phyloP scores from a whole-genome alignment of 2,888 invertebrate species.

The Gisinianus flammeolus region DNA sequence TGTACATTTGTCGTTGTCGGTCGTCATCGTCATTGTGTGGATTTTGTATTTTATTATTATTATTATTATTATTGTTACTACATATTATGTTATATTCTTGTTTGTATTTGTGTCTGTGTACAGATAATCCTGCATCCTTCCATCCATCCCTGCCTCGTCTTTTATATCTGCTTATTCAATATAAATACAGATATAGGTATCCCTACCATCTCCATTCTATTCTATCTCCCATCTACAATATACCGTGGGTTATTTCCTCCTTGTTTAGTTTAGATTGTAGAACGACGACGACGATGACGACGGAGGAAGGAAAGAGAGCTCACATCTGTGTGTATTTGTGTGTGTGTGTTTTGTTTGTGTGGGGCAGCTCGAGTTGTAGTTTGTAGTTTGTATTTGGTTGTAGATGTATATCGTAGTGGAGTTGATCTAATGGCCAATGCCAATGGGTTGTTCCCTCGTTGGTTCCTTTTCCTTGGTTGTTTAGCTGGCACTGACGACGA shows the following conservation, averaged over 20 bases:
- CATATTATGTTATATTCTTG: not conserved
- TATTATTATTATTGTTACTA: constrained; percentile 10
- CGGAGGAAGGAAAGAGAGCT: not conserved
- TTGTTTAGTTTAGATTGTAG: constrained; percentile 27
- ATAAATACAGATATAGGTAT: no score
- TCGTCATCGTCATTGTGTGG: no score
- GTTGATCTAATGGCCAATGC: constrained; percentile 26
- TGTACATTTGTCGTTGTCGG: no score
- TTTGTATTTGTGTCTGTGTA: constrained; percentile 20
- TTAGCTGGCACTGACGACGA: constrained; percentile 40
- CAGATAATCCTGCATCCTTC: constrained; percentile 5
- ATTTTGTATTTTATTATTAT: no score
- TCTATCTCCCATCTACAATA: not conserved
- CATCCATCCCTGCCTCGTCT: no score
- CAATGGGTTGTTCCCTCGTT: not conserved
- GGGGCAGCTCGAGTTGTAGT: not conserved
- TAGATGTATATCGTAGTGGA: not conserved
- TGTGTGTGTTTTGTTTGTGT: not conserved
- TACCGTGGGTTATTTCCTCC: not conserved
- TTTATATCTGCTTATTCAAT: no score
- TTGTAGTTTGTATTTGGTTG: not conserved
- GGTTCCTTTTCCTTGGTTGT: constrained; percentile 23
- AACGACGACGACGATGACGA: no score
- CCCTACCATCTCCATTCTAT: no score
- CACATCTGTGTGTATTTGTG: constrained; percentile 12